Base-by-base conservation (phyloP, 2,797 vertebrate species). In the Eulemur mongoz region DNA sequence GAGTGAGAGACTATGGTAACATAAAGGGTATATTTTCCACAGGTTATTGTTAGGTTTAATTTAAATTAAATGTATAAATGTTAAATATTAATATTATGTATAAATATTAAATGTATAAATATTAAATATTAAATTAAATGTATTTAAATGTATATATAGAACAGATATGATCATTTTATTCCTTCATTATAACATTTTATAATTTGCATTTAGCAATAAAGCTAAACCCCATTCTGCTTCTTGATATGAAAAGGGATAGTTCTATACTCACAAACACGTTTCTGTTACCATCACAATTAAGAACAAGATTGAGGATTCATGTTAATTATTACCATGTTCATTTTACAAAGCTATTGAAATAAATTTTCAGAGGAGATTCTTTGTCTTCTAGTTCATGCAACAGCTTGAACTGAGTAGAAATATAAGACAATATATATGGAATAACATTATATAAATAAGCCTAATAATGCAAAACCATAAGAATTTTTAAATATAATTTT, bases 201-300 rank as follows among this genome's bases (percentile, higher is more conserved):
- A 82, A 83, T 61, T 85, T 97, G 23, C 84, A 72, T 85, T 91
- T 92, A 52, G 8, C 88, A 85, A 72, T 30, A 84, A 67, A 40
- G 4, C 17, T 40, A 89, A 57, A 48, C 1, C 11, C 3, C 20
- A 25, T 30, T 52, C 9, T 92, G 18, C 13, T 79, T 17, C 43
- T 91, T 85, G 32, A 48, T 87, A 50, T 40, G 12, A 84, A 87
- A 80, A 73, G 3, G 20, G 23, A 27, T 88, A 59, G 27, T 61
- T 95, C 12, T 43, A 45, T 14, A 43, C 54, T 45, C 7, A 81
- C 25, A 61, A 27, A 72, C 22, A 73, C 14, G 20, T 92, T 3
- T 69, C 17, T 86, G 0, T 83, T 79, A 61, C 15, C 12, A 70
- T 89, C 43, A 61, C 35, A 67, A 15, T 82, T 65, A 75, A 12